Percentiles rank a stretch among this genome's conserved stretches.
phyloP scores from a whole-genome alignment of 1,140 invertebrate genomes.

The Polypedilum vanderplanki region DNA sequence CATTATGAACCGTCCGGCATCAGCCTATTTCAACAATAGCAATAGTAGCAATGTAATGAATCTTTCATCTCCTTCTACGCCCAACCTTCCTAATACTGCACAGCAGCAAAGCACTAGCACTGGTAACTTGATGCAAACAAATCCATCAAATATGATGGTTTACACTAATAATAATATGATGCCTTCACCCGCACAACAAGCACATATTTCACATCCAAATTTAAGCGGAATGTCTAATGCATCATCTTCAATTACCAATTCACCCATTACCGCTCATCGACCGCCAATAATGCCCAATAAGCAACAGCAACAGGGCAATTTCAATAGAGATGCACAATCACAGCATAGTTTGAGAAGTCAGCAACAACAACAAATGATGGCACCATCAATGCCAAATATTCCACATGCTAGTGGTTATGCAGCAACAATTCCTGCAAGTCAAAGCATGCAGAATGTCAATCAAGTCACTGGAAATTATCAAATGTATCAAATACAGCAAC shows the following conservation, averaged over 20 bases:
- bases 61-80: conserved; percentile 34
- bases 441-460: conserved; percentile 46
- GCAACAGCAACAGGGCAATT: conserved; percentile 40
- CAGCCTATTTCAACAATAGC: conserved; percentile 43
- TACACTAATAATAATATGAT: conserved; percentile 31
- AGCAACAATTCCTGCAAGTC: conserved; percentile 38
- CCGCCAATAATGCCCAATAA: conserved; percentile 36
- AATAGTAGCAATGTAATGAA: conserved; percentile 35
- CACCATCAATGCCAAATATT: conserved; percentile 45
- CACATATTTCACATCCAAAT: conserved; percentile 31
- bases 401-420: conserved; percentile 39
- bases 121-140: conserved; percentile 3
- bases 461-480: conserved; percentile 36
- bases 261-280: conserved; percentile 16
- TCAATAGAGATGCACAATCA: conserved; percentile 35
- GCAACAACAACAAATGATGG: conserved; percentile 38
- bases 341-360: conserved; percentile 42
- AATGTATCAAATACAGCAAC: conserved; percentile 37
- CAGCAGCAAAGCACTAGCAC: conserved; percentile 23
- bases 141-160: conserved; percentile 21
- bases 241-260: conserved; percentile 9
- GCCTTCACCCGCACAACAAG: conserved; percentile 37
- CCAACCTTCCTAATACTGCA: conserved; percentile 26
- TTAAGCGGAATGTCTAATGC: conserved; percentile 16
- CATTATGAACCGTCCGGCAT: conserved; percentile 35